A percentile compares a stretch with the other conserved stretches of the same genome.
Evolutionary conservation across 2,797 vertebrate genomes (phyloP).

Genomic region (Australoheros facetus): DNA sequence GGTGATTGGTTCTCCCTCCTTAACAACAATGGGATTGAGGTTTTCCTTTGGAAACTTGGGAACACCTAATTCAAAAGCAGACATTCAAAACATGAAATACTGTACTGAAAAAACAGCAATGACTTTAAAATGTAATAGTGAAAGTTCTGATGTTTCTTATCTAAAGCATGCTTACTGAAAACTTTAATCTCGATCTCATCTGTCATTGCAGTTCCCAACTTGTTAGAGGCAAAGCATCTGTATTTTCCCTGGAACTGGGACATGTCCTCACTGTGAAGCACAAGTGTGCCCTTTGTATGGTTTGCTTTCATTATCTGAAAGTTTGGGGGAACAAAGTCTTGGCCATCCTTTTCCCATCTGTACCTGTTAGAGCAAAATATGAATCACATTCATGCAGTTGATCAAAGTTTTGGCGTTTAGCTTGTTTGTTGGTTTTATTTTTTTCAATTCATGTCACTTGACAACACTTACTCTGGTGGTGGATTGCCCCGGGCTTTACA

Average conservation of each 20-base stretch:
- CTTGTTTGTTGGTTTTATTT: background rate
- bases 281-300: slow-evolving; percentile 84
- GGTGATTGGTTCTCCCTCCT: slow-evolving; percentile 87
- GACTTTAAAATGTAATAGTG: background rate
- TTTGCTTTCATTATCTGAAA: slow-evolving; percentile 69
- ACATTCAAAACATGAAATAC: background rate
- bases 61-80: slow-evolving; percentile 70
- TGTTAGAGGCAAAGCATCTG: slow-evolving; percentile 89
- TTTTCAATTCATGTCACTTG: background rate
- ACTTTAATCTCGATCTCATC: slow-evolving; percentile 88
- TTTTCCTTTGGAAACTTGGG: slow-evolving; percentile 94
- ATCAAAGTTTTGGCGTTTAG: background rate
- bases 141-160: background rate
- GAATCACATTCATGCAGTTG: background rate
- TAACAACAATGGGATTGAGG: slow-evolving; percentile 81
- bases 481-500: slow-evolving; percentile 95
- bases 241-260: slow-evolving; percentile 87
- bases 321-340: slow-evolving; percentile 79
- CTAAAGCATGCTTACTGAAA: slow-evolving; percentile 81
- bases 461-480: slow-evolving; percentile 85
- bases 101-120: background rate
- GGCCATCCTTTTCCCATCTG: slow-evolving; percentile 90
- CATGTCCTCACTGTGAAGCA: slow-evolving; percentile 82
- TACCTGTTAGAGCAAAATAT: slow-evolving; percentile 80
- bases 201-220: slow-evolving; percentile 89